Conservation (phyloP, 2,113 vertebrate genomes). For the Athene cunicularia region DNA sequence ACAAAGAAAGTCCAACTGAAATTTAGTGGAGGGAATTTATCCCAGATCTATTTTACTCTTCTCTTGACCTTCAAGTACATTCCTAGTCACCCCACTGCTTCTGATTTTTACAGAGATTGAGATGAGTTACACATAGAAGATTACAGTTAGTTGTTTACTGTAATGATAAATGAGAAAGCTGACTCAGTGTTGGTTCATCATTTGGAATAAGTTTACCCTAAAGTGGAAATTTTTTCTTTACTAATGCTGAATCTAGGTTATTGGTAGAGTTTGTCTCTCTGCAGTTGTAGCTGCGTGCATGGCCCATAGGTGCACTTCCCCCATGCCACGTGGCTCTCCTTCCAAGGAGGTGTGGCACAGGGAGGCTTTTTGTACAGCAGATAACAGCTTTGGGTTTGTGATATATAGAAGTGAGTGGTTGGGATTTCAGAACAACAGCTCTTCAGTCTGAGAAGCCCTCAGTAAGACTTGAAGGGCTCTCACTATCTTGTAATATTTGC, state of each 20-base stretch:
- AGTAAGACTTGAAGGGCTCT: not conserved
- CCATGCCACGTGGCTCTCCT: not conserved
- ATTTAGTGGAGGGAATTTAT: not conserved
- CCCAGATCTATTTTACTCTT: not conserved
- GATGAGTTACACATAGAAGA: not conserved
- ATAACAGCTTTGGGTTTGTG: not conserved
- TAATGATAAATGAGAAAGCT: not conserved
- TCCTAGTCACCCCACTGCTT: not conserved
- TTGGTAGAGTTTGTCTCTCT: not conserved
- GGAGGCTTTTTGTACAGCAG: not conserved
- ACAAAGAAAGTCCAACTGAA: not conserved
- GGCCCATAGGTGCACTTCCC: too few species aligned
- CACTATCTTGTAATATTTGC: not conserved
- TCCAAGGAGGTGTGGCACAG: not conserved
- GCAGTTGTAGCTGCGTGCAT: not conserved
- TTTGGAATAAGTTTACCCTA: not conserved
- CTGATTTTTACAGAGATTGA: not conserved
- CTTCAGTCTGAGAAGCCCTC: not conserved
- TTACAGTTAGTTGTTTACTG: not conserved
- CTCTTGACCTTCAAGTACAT: not conserved
- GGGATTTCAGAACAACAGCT: not conserved
- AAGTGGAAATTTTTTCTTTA: not conserved
- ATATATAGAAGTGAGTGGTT: not conserved
- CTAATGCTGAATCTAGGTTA: not conserved
- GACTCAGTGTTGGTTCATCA: not conserved